These are phyloP conservation scores for Myocastor coypus DNA, from an alignment of 2,113 vertebrate genomes.

Conservation along the genomic window DNA sequence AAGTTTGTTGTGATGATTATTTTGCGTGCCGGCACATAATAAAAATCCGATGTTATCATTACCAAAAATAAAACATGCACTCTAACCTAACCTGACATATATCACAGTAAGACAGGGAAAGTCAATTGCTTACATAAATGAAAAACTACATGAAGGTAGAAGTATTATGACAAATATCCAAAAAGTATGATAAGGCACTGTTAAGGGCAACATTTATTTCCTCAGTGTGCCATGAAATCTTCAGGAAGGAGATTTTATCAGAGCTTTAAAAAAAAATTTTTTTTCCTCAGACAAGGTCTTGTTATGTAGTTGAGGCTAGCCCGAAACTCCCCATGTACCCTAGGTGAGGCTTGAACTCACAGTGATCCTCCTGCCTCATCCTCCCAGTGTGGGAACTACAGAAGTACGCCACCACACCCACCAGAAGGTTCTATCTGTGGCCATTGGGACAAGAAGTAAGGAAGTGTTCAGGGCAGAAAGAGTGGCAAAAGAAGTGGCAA, in stretches of 20 bases:
- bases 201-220: neutral
- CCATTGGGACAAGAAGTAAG: neutral
- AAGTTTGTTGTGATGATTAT: neutral
- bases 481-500: neutral
- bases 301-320: neutral
- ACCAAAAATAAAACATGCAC: neutral
- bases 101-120: neutral
- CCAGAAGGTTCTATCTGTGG: neutral
- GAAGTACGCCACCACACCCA: neutral
- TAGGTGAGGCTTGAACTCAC: neutral
- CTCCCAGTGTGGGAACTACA: neutral
- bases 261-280: too few relatives aligned
- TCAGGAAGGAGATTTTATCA: neutral
- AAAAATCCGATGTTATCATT: neutral
- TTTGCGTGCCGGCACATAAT: neutral
- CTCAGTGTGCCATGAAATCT: neutral
- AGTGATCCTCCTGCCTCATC: neutral
- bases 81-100: neutral
- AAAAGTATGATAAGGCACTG: neutral
- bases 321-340: neutral
- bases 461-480: neutral
- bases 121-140: constrained; percentile 22
- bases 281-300: neutral
- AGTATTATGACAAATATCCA: neutral
- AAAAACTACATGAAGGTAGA: neutral